Evolutionary conservation across 2,797 vertebrate species (phyloP).

Genomic region (Rhodeus uyekii): DNA sequence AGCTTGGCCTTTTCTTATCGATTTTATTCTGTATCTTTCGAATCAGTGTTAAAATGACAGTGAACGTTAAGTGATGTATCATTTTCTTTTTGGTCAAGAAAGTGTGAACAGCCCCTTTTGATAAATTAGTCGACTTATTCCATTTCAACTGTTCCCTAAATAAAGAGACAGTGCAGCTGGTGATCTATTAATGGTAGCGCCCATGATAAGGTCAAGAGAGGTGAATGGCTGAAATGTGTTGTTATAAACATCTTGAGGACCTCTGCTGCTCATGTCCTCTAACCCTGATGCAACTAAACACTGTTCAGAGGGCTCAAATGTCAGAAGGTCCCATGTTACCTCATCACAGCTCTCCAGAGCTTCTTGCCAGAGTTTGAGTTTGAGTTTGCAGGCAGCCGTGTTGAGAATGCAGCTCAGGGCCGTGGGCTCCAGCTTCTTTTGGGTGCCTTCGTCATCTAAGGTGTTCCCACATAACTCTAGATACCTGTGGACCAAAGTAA

Average conservation of each 20-base stretch:
- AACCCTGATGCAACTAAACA: not conserved
- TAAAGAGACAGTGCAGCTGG: not conserved
- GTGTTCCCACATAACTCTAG: constrained; percentile 82
- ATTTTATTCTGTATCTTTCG: not conserved
- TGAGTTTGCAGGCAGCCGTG: constrained; percentile 91
- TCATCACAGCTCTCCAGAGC: constrained; percentile 89
- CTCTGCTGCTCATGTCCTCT: constrained; percentile 20
- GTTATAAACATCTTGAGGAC: not conserved
- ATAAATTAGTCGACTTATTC: not conserved
- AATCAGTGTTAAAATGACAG: not conserved
- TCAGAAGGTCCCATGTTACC: constrained; percentile 70
- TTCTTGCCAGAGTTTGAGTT: constrained; percentile 89
- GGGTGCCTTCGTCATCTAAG: constrained; percentile 70
- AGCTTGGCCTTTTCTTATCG: not conserved
- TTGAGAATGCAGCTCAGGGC: constrained; percentile 91
- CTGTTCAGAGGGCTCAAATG: not conserved
- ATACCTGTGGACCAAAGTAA: constrained; percentile 76
- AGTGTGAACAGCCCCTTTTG: not conserved
- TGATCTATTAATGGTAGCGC: not conserved
- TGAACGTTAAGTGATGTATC: not conserved
- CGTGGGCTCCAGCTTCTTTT: constrained; percentile 79
- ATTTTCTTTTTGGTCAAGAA: not conserved
- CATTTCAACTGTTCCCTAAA: not conserved
- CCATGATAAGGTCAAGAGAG: not conserved
- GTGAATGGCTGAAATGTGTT: not conserved